Evolutionary conservation across 2,888 invertebrate species (phyloP), one percentile per base, ranked within the genome.

Genomic region (Odontocerum albicorne): DNA sequence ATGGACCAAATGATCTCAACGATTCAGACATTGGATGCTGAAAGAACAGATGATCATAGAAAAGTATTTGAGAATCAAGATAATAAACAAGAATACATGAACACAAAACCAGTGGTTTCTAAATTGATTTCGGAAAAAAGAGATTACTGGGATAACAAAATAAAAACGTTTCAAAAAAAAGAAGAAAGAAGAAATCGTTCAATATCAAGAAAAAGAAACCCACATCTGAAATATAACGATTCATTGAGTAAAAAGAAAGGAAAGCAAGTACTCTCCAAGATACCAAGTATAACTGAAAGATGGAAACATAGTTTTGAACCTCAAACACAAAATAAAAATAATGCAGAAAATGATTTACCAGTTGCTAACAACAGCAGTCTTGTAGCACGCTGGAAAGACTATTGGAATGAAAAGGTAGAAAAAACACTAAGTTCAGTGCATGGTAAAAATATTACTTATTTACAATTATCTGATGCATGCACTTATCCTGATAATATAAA

Each of bases 11-110:
- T 65, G 77, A 77, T 76, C 78, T 78, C 77, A 74, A 75, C 75
- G 74, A 73, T 77, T 78, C 77, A 78, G 77, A 63, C 69, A 68
- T 72, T 69, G 70, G 72, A 68, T 70, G 73, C 76, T 78, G 78
- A 78, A 76, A 73, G 21, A 62, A 67, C n/a, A n/a, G n/a, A n/a
- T 49, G 55, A 63, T 49, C 35, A 55, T 7, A 40, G 40, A 20
- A 7, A 40, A 40, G 4, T 35, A 20, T 21, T 40, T 17, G 17
- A 7, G 12, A 10, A 40, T 6, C 8, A 38, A 16, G 19, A 40
- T 20, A 40, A 20, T 7, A 12, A 3, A 38, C 38, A 40, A 40
- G 40, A 40, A 40, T n/a, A 40, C 3, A 40, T 21, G n/a, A 20
- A 3, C 19, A 13, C 7, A 57, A 63, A 61, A 54, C 65, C 53